phyloP scores from a whole-genome alignment of 2,113 vertebrate genomes.

The Lipotes vexillifer region DNA sequence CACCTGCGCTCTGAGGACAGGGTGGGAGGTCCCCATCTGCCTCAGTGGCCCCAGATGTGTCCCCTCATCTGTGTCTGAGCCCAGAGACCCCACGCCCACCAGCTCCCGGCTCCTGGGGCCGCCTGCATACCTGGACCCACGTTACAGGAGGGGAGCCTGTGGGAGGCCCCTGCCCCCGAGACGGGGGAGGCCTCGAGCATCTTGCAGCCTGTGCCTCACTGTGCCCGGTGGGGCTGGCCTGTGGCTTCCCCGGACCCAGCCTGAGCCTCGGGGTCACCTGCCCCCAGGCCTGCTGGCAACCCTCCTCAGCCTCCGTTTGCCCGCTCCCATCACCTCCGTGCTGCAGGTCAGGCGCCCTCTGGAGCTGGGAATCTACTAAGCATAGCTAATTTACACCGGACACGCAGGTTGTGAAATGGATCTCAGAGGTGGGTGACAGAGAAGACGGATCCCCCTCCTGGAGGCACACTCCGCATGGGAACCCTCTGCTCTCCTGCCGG shows the following conservation, averaged over 20 bases:
- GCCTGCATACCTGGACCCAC: not conserved
- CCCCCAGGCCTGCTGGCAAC: not conserved
- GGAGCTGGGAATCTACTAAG: slow-evolving; percentile 54
- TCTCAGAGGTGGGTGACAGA: slow-evolving; percentile 80
- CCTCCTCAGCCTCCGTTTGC: accelerated
- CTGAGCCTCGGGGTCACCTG: accelerated
- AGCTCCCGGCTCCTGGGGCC: accelerated
- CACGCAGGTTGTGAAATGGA: slow-evolving; percentile 82
- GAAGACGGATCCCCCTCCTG: slow-evolving; percentile 52
- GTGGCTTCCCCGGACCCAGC: not conserved
- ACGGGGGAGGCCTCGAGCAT: accelerated
- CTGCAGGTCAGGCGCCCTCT: not conserved
- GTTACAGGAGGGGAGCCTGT: accelerated
- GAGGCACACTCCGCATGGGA: not conserved
- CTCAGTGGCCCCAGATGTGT: no score
- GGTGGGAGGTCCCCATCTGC: accelerated
- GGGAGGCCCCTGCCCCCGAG: accelerated
- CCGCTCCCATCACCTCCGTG: accelerated
- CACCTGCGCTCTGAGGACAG: not conserved
- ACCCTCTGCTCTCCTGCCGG: not conserved
- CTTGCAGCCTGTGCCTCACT: accelerated
- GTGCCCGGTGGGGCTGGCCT: accelerated
- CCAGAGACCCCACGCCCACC: not conserved
- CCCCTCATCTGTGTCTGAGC: not conserved
- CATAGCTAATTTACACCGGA: slow-evolving; percentile 75